Percentiles rank a stretch among this genome's conserved stretches.
Evolutionary conservation across 2,888 invertebrate genomes (phyloP).

Genomic region (Corbicula japonica): DNA sequence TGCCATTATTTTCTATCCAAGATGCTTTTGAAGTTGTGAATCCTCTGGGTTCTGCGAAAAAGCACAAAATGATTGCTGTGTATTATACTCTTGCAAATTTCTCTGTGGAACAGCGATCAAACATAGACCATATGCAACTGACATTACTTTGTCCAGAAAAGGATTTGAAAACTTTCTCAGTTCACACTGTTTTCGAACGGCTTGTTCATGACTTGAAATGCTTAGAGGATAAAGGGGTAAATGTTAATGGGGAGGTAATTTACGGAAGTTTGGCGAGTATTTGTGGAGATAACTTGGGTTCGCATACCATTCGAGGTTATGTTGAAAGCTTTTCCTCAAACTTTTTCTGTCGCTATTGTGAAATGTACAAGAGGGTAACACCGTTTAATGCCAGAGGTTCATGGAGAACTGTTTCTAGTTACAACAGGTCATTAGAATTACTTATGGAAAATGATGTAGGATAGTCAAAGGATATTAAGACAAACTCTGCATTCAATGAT

Average conservation of each 20-base stretch:
- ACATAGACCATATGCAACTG: conserved; percentile 56
- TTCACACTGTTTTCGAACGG: conserved; percentile 4
- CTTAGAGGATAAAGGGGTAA: too few species aligned
- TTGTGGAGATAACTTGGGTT: conserved; percentile 38
- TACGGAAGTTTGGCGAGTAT: conserved; percentile 28
- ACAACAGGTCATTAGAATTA: background rate
- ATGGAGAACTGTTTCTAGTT: background rate
- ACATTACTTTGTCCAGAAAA: conserved; percentile 44
- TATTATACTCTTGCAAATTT: conserved; percentile 50
- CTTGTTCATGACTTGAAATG: conserved; percentile 33
- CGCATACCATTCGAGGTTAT: conserved; percentile 48
- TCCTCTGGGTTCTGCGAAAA: conserved; percentile 59
- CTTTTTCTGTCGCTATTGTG: conserved; percentile 52
- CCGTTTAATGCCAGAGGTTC: background rate
- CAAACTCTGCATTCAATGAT: conserved; percentile 33
- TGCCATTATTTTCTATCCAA: conserved; percentile 45
- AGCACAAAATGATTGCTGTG: conserved; percentile 53
- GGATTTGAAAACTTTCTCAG: conserved; percentile 42
- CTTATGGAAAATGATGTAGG: background rate
- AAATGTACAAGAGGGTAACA: conserved; percentile 12
- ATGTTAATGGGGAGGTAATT: too few species aligned
- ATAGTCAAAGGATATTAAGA: conserved; percentile 30
- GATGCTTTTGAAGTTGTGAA: conserved; percentile 63
- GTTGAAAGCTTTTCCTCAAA: conserved; percentile 38
- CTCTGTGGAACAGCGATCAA: conserved; percentile 25